These are phyloP conservation scores for Adelges cooleyi DNA, from an alignment of 1,140 invertebrate species.

Conservation along the genomic window DNA sequence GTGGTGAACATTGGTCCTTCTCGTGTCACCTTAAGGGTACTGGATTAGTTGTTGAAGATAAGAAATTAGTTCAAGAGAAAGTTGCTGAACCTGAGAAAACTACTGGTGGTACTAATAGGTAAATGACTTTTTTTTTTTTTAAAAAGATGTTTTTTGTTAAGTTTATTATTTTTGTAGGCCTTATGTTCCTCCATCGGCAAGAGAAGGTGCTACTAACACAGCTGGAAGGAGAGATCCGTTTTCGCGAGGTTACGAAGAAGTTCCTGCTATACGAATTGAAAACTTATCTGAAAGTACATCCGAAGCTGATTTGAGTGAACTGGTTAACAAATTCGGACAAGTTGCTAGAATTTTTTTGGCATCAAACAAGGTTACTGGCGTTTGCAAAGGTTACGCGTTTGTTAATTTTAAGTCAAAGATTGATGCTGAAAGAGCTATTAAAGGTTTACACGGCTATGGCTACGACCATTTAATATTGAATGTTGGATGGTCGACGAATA, in stretches of 20 bases:
- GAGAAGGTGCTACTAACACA: constrained; percentile 62
- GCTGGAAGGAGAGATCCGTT: constrained; percentile 60
- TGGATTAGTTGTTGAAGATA: constrained; percentile 43
- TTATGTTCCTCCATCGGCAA: constrained; percentile 75
- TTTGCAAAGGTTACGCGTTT: constrained; percentile 92
- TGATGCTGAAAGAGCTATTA: constrained; percentile 86
- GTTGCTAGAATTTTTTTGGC: constrained; percentile 80
- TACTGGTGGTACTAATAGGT: constrained; percentile 40
- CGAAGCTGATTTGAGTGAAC: constrained; percentile 87
- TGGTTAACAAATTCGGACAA: constrained; percentile 83
- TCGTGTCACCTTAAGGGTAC: constrained; percentile 95
- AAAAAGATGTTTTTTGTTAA: background rate
- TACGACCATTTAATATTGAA: constrained; percentile 97
- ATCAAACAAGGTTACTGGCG: constrained; percentile 66
- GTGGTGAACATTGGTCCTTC: constrained; percentile 93
- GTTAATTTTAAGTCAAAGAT: constrained; percentile 82
- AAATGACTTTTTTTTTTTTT: constrained; percentile 36
- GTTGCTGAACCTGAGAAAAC: constrained; percentile 10
- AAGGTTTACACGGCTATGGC: constrained; percentile 81
- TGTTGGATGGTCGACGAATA: constrained; percentile 88
- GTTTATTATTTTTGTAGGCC: constrained; percentile 39
- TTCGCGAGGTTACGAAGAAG: constrained; percentile 55
- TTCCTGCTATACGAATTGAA: constrained; percentile 86
- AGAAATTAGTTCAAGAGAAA: constrained; percentile 18
- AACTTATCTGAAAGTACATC: constrained; percentile 94